phyloP scores from a whole-genome alignment of 2,888 invertebrate genomes.

The Pyrocoelia pectoralis region DNA sequence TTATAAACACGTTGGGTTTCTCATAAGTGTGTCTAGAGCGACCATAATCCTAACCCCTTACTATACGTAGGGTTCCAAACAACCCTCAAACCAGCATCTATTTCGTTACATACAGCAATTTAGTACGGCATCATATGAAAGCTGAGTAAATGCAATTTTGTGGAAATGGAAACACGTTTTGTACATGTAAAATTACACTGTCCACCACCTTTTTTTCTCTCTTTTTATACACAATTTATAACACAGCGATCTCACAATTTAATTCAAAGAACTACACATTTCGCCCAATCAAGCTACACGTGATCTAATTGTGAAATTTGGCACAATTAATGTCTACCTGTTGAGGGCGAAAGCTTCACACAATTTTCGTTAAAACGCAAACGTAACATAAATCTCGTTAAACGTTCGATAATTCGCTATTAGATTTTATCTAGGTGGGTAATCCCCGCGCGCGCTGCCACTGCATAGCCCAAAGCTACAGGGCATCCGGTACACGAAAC shows the following conservation, averaged over 20 bases:
- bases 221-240: background rate
- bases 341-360: background rate
- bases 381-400: background rate
- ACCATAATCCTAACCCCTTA: constrained; percentile 35
- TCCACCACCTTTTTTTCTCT: background rate
- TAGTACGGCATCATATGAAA: constrained; percentile 40
- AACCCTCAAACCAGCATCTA: constrained; percentile 27
- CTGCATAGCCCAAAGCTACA: constrained; percentile 32
- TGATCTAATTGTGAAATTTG: too few relatives aligned
- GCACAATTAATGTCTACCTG: background rate
- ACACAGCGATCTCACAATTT: background rate
- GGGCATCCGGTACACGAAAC: constrained; percentile 30
- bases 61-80: constrained; percentile 26
- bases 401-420: background rate
- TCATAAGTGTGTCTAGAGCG: constrained; percentile 34
- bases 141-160: constrained; percentile 42
- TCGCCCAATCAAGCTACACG: too few relatives aligned
- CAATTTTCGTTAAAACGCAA: background rate
- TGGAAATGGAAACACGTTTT: constrained; percentile 39
- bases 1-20: constrained; percentile 38
- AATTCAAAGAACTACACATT: too few relatives aligned
- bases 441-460: constrained; percentile 24
- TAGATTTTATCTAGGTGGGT: constrained; percentile 4
- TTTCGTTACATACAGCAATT: constrained; percentile 38
- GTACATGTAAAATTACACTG: constrained; percentile 17